These are phyloP conservation scores for Sporophila hypoxantha DNA, from an alignment of 2,113 vertebrate genomes.

Conservation along the genomic window DNA sequence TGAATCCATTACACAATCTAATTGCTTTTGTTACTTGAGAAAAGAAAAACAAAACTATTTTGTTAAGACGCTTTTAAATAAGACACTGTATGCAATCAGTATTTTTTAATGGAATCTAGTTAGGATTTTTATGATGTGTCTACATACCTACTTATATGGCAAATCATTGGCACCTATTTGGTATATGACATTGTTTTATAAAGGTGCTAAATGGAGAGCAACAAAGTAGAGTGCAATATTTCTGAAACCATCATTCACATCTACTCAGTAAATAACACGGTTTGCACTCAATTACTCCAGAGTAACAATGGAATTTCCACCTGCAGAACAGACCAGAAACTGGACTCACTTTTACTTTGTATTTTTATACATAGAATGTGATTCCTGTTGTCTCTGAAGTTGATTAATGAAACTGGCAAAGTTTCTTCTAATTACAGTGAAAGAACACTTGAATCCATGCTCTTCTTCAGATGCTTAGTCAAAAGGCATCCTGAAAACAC, in stretches of 20 bases:
- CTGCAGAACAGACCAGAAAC: not conserved
- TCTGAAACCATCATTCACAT: not conserved
- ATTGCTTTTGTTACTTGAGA: not conserved
- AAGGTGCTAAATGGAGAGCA: not conserved
- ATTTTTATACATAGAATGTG: not conserved
- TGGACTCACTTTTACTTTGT: not conserved
- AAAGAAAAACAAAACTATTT: not conserved
- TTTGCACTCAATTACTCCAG: not conserved
- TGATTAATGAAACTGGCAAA: not conserved
- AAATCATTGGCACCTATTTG: not conserved
- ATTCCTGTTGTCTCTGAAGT: not conserved
- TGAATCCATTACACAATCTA: constrained; percentile 4
- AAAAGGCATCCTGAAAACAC: not conserved
- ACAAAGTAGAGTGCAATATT: not conserved
- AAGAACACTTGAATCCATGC: not conserved
- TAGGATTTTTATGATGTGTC: not conserved
- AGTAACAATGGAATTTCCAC: not conserved
- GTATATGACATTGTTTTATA: not conserved
- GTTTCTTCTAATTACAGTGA: not conserved
- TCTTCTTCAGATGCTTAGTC: not conserved
- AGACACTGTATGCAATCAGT: not conserved
- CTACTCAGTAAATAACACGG: not conserved
- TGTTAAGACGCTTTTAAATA: not conserved
- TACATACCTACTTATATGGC: not conserved
- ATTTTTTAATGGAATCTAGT: not conserved